phyloP scores from a whole-genome alignment of 2,113 vertebrate genomes.

The Halcyon malimbica region DNA sequence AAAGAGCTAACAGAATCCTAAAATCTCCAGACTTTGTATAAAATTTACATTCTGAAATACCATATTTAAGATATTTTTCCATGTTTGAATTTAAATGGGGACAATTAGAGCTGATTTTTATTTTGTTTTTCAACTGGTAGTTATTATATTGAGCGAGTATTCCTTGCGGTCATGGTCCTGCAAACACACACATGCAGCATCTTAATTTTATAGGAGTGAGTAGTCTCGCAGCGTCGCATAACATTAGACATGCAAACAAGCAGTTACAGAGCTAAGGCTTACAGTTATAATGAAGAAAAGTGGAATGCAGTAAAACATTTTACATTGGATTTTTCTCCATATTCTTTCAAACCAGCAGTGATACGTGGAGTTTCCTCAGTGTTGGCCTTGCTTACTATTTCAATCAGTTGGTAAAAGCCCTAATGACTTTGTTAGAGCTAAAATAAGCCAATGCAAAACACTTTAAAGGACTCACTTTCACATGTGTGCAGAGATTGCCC shows the following conservation, averaged over 20 bases:
- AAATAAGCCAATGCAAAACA: not conserved
- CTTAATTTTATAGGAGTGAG: not conserved
- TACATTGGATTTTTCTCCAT: not conserved
- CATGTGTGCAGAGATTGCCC: not conserved
- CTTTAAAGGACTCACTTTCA: not conserved
- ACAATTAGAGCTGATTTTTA: slow-evolving; percentile 60
- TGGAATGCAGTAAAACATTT: not conserved
- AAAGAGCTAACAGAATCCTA: slow-evolving; percentile 32
- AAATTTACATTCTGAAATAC: slow-evolving; percentile 50
- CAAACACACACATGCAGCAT: slow-evolving; percentile 19
- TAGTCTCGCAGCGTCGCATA: not conserved
- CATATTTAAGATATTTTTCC: slow-evolving; percentile 60
- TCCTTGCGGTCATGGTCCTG: not conserved
- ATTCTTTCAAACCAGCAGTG: not conserved
- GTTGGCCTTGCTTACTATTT: not conserved
- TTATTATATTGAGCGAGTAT: slow-evolving; percentile 42
- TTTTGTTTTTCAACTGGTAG: slow-evolving; percentile 59
- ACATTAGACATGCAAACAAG: slow-evolving; percentile 16
- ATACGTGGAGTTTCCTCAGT: not conserved
- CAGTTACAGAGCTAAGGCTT: not conserved
- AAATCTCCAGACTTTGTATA: slow-evolving; percentile 19
- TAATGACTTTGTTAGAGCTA: not conserved
- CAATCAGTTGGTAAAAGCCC: not conserved
- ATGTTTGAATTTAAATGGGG: slow-evolving; percentile 41
- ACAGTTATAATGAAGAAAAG: not conserved